Evolutionary conservation across 2,888 invertebrate species (phyloP).

Genomic region (Dolichomitus sp.): DNA sequence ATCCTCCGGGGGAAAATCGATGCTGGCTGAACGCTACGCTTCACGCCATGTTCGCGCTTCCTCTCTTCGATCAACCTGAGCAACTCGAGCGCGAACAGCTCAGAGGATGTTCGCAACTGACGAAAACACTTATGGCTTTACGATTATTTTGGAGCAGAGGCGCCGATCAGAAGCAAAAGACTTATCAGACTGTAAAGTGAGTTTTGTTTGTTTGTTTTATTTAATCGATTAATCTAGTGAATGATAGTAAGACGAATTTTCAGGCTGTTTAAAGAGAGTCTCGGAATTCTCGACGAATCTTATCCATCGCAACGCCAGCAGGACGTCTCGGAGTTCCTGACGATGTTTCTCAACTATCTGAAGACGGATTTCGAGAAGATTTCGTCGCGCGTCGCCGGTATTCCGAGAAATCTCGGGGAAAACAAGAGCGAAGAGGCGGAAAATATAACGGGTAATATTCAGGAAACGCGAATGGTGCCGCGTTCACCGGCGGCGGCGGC

Average conservation of each 20-base stretch:
- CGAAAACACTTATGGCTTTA: conserved; percentile 73
- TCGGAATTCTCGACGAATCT: conserved; percentile 75
- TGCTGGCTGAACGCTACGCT: conserved; percentile 82
- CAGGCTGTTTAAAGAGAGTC: conserved; percentile 76
- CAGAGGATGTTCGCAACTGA: conserved; percentile 72
- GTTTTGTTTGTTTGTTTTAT: conserved; percentile 58
- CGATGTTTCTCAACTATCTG: conserved; percentile 79
- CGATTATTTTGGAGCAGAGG: conserved; percentile 76
- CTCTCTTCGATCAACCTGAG: conserved; percentile 74
- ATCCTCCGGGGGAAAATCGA: conserved; percentile 81
- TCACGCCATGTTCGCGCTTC: conserved; percentile 79
- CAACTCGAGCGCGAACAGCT: conserved; percentile 69
- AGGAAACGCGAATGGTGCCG: conserved; percentile 48
- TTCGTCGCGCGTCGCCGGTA: not conserved
- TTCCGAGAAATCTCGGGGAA: conserved; percentile 27
- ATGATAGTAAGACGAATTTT: not conserved
- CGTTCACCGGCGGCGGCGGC: conserved; percentile 9
- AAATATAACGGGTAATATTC: conserved; percentile 74
- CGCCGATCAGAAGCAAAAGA: conserved; percentile 68
- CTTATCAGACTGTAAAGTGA: conserved; percentile 74
- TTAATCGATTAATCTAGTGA: not conserved
- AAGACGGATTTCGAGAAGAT: conserved; percentile 77
- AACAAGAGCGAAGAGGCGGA: conserved; percentile 72
- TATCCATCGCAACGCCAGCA: conserved; percentile 81
- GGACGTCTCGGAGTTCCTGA: conserved; percentile 82